phyloP scores from a whole-genome alignment of 2,797 vertebrate genomes.

The Alosa sapidissima region DNA sequence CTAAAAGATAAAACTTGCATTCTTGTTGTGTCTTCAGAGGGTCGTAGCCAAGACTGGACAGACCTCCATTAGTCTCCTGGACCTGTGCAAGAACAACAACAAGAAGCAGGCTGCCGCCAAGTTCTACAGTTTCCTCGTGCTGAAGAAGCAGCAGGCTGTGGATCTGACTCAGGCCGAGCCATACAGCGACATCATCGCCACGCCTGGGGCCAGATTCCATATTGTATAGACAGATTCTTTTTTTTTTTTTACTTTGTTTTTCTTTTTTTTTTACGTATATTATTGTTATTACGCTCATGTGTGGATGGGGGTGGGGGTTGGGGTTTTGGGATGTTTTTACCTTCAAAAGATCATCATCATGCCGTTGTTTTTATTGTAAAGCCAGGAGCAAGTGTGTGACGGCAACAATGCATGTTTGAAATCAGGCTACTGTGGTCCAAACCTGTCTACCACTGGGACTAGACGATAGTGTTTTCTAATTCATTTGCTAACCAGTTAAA shows the following conservation, averaged over 20 bases:
- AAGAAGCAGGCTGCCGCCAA: slow-evolving; percentile 98
- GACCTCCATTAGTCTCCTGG: slow-evolving; percentile 96
- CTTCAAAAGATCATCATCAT: not conserved
- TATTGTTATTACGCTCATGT: slow-evolving; percentile 20
- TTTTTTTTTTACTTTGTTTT: too few species aligned
- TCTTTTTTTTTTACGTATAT: slow-evolving; percentile 9
- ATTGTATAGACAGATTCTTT: slow-evolving; percentile 79
- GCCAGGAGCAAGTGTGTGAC: not conserved
- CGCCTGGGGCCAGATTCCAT: slow-evolving; percentile 94
- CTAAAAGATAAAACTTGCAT: not conserved
- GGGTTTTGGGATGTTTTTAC: not conserved
- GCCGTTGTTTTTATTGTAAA: slow-evolving; percentile 14
- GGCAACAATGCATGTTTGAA: slow-evolving; percentile 17
- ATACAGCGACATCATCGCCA: slow-evolving; percentile 98
- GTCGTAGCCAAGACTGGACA: slow-evolving; percentile 95
- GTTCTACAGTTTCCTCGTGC: slow-evolving; percentile 99
- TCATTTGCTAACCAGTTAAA: slow-evolving; percentile 6
- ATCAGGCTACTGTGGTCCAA: slow-evolving; percentile 19
- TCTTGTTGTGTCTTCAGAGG: slow-evolving; percentile 75
- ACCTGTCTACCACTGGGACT: slow-evolving; percentile 20
- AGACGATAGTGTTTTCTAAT: not conserved
- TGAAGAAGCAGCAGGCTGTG: slow-evolving; percentile 98
- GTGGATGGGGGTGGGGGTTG: not conserved
- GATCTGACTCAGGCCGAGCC: slow-evolving; percentile 92
- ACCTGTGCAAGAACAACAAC: slow-evolving; percentile 95